Percentiles rank a stretch among this genome's conserved stretches.
These are phyloP conservation scores for Drosophila parvula DNA, from an alignment of 1,140 invertebrate genomes.

Conservation along the genomic window DNA sequence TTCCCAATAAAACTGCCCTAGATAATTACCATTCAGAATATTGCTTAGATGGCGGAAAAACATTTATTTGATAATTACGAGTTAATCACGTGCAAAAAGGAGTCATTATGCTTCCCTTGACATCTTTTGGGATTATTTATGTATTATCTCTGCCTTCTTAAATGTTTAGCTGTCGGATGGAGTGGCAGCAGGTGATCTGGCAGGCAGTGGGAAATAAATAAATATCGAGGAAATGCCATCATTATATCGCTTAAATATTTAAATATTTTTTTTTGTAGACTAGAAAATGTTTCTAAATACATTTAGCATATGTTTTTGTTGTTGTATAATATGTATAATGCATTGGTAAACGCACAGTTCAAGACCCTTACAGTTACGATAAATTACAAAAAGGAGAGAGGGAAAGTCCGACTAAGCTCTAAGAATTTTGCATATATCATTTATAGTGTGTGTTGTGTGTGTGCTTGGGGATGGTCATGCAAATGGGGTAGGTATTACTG, in stretches of 20 bases:
- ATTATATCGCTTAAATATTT: slow-evolving; percentile 47
- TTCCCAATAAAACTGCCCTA: slow-evolving; percentile 15
- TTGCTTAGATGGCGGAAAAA: slow-evolving; percentile 50
- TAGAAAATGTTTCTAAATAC: slow-evolving; percentile 62
- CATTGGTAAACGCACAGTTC: slow-evolving; percentile 54
- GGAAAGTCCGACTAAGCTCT: slow-evolving; percentile 51
- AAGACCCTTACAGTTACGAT: slow-evolving; percentile 40
- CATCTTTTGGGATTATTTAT: slow-evolving; percentile 24
- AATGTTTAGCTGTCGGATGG: slow-evolving; percentile 1
- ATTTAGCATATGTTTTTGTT: slow-evolving; percentile 50
- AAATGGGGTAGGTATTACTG: slow-evolving; percentile 4
- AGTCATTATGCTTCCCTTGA: slow-evolving; percentile 27
- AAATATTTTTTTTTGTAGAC: slow-evolving; percentile 46
- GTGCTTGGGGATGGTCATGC: slow-evolving; percentile 22
- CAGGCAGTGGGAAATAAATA: slow-evolving; percentile 13
- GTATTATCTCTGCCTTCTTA: background rate
- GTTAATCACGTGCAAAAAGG: slow-evolving; percentile 19
- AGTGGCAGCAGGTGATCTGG: background rate
- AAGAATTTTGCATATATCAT: slow-evolving; percentile 29
- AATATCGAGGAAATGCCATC: slow-evolving; percentile 53
- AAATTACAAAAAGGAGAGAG: slow-evolving; percentile 41
- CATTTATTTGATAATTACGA: slow-evolving; percentile 56
- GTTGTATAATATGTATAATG: slow-evolving; percentile 55
- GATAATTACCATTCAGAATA: slow-evolving; percentile 11
- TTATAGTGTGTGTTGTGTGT: slow-evolving; percentile 16